Percentiles rank a stretch among this genome's conserved stretches.
These are phyloP conservation scores for Neocrepidodera transversa DNA, from an alignment of 2,888 invertebrate species.

Conservation along the genomic window DNA sequence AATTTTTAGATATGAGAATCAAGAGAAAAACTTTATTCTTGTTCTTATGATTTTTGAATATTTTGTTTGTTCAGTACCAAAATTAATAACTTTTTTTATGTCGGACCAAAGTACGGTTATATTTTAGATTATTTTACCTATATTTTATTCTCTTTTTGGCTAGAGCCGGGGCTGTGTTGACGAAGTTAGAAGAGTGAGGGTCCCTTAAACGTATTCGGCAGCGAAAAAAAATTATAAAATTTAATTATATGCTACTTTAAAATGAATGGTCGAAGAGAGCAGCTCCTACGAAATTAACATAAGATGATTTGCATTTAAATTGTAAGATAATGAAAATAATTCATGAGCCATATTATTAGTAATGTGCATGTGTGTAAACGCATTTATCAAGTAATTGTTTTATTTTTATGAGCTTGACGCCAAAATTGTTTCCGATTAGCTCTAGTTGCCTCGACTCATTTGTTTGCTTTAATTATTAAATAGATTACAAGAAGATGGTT, in stretches of 20 bases:
- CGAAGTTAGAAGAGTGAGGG: slow-evolving; percentile 22
- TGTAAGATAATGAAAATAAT: slow-evolving; percentile 62
- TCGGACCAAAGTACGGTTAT: too few relatives aligned
- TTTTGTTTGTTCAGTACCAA: too few relatives aligned
- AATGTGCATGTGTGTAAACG: slow-evolving; percentile 54
- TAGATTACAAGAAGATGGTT: background rate
- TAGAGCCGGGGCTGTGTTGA: background rate
- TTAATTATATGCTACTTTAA: slow-evolving; percentile 76
- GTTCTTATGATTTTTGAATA: too few relatives aligned
- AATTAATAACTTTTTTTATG: too few relatives aligned
- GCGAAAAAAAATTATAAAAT: slow-evolving; percentile 62
- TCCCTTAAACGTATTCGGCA: slow-evolving; percentile 57
- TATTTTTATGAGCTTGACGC: slow-evolving; percentile 43
- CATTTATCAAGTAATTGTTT: slow-evolving; percentile 57
- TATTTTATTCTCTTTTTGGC: too few relatives aligned
- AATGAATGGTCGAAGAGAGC: slow-evolving; percentile 67
- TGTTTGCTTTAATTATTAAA: slow-evolving; percentile 3
- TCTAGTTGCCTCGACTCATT: background rate
- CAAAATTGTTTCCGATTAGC: slow-evolving; percentile 39
- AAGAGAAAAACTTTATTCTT: too few relatives aligned
- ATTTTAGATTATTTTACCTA: too few relatives aligned
- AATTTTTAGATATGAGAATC: too few relatives aligned
- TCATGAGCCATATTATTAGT: slow-evolving; percentile 58
- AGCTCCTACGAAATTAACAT: slow-evolving; percentile 57
- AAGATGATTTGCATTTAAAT: slow-evolving; percentile 63